Evolutionary conservation across 2,113 vertebrate genomes (phyloP).

Genomic region (Alexandromys fortis): DNA sequence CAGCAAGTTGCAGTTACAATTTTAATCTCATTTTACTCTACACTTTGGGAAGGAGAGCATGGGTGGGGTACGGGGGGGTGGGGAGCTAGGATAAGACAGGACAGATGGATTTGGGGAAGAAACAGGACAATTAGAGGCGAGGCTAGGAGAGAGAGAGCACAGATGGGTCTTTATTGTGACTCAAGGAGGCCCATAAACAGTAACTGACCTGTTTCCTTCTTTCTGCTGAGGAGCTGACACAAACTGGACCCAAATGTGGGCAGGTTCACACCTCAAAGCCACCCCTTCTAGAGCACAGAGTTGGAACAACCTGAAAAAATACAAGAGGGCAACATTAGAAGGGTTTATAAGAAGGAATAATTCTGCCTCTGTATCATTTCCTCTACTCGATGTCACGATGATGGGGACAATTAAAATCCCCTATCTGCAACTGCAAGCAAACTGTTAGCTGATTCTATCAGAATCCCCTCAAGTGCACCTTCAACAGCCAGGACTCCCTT

Average conservation of each 20-base stretch:
- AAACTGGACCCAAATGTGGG: slow-evolving; percentile 39
- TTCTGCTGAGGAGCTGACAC: slow-evolving; percentile 72
- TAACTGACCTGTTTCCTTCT: slow-evolving; percentile 81
- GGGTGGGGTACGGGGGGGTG: background rate
- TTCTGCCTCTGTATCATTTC: background rate
- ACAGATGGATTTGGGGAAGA: background rate
- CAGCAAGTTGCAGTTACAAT: background rate
- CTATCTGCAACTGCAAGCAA: background rate
- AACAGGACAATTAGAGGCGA: background rate
- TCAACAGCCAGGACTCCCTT: background rate
- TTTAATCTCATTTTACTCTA: background rate
- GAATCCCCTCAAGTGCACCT: background rate
- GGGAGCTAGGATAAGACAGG: background rate
- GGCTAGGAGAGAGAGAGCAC: background rate
- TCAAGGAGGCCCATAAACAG: slow-evolving; percentile 31
- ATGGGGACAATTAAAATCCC: background rate
- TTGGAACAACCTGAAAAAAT: slow-evolving; percentile 66
- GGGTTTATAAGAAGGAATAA: background rate
- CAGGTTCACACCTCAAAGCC: slow-evolving; percentile 78
- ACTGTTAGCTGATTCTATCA: accelerated
- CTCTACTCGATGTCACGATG: background rate
- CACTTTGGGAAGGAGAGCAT: background rate
- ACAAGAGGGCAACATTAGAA: background rate
- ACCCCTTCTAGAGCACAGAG: slow-evolving; percentile 74
- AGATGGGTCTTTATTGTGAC: slow-evolving; percentile 52